phyloP scores from a whole-genome alignment of 2,113 vertebrate genomes.

The Python bivittatus region DNA sequence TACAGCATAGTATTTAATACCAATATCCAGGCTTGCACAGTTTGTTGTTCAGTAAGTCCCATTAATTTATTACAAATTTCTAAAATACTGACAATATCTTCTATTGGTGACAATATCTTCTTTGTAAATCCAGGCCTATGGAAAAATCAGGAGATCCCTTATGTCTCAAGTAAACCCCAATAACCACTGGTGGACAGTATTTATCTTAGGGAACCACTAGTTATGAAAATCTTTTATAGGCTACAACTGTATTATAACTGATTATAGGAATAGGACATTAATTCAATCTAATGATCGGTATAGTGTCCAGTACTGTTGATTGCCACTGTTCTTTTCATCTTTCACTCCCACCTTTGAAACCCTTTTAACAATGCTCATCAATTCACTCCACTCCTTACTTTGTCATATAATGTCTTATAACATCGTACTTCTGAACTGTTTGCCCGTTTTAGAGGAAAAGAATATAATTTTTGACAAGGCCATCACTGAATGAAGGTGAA shows the following conservation, averaged over 20 bases:
- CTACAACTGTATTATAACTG: background rate
- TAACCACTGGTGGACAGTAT: background rate
- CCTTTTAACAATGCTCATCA: background rate
- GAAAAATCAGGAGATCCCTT: background rate
- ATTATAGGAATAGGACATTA: background rate
- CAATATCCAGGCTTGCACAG: background rate
- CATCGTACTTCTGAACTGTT: conserved; percentile 23
- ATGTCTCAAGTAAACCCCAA: background rate
- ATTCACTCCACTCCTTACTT: background rate
- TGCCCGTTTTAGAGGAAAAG: conserved; percentile 32
- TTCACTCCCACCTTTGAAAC: background rate
- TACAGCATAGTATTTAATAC: background rate
- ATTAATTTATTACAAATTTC: background rate
- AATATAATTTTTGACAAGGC: background rate
- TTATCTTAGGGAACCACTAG: background rate
- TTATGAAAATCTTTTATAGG: background rate
- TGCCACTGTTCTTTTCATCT: background rate
- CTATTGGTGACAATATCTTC: background rate
- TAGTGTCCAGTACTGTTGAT: background rate
- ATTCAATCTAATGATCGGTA: background rate
- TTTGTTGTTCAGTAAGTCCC: background rate
- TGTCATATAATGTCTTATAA: conserved; percentile 12
- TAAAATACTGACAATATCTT: background rate
- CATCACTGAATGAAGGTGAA: background rate
- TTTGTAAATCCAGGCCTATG: background rate